Base-by-base conservation (phyloP, 2,888 invertebrate genomes). In the Lordiphosa fenestrarum region DNA sequence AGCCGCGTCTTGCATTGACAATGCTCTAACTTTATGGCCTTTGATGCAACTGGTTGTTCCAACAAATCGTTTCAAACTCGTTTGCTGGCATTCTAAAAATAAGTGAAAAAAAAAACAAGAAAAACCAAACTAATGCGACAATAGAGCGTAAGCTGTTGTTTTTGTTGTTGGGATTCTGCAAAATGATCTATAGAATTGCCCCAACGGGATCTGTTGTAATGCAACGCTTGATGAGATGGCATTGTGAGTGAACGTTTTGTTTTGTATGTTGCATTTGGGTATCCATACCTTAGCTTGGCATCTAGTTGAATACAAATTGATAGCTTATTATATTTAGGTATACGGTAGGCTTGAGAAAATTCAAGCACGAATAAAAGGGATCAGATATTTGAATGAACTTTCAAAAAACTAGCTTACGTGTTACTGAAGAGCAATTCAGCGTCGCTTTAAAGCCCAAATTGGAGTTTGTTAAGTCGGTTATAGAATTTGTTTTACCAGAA, bases 21-120 rank as follows among this genome's bases (percentile, higher is more conserved):
- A 71, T 61, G 46, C 53, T 35, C 59, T 60, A 53, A 69, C 60
- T 66, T 66, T 60, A 66, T 84, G 84, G 78, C 67, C 82, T 84
- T 81, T 81, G 66, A 74, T 70, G 69, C 72, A 74, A 73, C 73
- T 70, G 59, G 66, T 56, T 73, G 69, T 61, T 59, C 30, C 33
- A 44, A 48, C 50, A 23, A 42, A 54, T 67, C 38, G 25, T 35
- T 58, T 58, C 42, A 58, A 60, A 83, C 76, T 70, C 57, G 76
- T 83, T 72, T 65, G 13, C 13, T 73, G 66, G 71, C 81, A 81
- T 77, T 77, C 81, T 73, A 51, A 55, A 61, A 38, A 38, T 1
- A 3, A 38, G 13, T 23, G 6, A 19, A 15, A n/a, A 25, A n/a
- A n/a, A 41, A 15, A 33, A 33, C 33, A 33, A 44, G 44, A 44